Evolutionary conservation across 2,888 invertebrate species (phyloP), one percentile per base, ranked within the genome.

Genomic region (Drosophila paucipuncta): DNA sequence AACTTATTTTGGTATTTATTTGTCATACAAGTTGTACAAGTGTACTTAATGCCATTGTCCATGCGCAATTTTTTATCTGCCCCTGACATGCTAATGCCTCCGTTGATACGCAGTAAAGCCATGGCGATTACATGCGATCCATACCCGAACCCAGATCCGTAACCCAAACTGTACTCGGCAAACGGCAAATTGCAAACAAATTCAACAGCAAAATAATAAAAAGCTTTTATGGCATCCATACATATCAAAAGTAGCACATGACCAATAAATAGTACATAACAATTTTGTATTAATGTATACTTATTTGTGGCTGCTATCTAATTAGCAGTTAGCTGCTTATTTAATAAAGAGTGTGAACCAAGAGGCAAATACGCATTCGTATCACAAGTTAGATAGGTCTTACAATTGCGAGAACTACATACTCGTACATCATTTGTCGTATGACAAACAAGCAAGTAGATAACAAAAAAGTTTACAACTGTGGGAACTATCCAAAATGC

Each of bases 11-110:
- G 50, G 50, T 75, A 61, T 79, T 68, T 79, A 54, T 70, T 70
- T 63, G 64, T 37, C 53, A 79, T 35, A 57, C 68, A 68, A 65
- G 53, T 68, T 79, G 65, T 59, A 47, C 60, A 60, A 69, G 50
- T 79, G 63, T 57, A 63, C 64, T 64, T 71, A 64, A 58, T 71
- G 54, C 62, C 71, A 69, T 54, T 70, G 81, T 76, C 81, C 77
- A 71, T 78, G 77, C 81, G 77, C 71, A 64, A 57, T 67, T 73
- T 61, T 83, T 89, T 89, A 85, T 68, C 70, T 73, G 66, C 33
- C 68, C 68, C 68, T 82, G 85, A 87, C 85, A 82, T 62, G 76
- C 50, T 60, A 82, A 88, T 85, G 54, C 88, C 73, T 60, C 54
- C 28, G 57, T 59, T 88, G 85, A 84, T 69, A 84, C 37, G 53